Evolutionary conservation across 2,113 vertebrate genomes (phyloP), one percentile per base, ranked within the genome.

Genomic region (Physeter macrocephalus): DNA sequence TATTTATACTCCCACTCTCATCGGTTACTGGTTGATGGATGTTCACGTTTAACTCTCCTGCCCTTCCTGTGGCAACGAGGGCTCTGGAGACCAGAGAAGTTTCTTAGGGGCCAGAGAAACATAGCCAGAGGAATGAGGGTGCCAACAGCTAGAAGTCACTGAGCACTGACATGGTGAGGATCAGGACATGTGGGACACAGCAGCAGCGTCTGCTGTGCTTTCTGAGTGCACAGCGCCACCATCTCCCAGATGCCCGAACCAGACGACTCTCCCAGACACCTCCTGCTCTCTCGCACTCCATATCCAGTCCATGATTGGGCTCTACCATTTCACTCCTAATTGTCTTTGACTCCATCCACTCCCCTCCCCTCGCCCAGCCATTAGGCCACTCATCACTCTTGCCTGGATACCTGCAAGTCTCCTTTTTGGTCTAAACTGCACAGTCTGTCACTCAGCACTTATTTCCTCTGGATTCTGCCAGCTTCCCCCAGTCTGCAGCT

Each of bases 171-270:
- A 1, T 15, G 41, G 34, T 21, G 52, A 15, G 20, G n/a, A 4
- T 39, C 13, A 0, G 7, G 13, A 13, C 36, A 0, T 10, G 11
- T 4, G 5, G 36, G 6, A 3, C 8, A 1, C 14, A n/a, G 36
- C 5, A 14, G 59, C 36, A 75, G 71, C 49, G 49, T 2, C 77
- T 31, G 25, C 78, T 43, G 23, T 13, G 11, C 80, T 43, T 0
- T 11, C 61, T 49, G 46, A 34, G 39, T 8, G 5, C 23, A 23
- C 4, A 41, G 84, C 13, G 13, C 83, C 41, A 29, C 34, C 2
- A 0, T 12, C 67, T 90, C 41, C 52, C 23, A 39, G 46, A 72
- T 78, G 62, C 61, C 78, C 78, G 25, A 9, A 17, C 62, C 71
- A 57, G 78, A 92, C 43, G 20, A 5, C 64, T 80, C 59, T 86